phyloP scores from a whole-genome alignment of 2,888 invertebrate species.

The Chrysolina oricalcia region DNA sequence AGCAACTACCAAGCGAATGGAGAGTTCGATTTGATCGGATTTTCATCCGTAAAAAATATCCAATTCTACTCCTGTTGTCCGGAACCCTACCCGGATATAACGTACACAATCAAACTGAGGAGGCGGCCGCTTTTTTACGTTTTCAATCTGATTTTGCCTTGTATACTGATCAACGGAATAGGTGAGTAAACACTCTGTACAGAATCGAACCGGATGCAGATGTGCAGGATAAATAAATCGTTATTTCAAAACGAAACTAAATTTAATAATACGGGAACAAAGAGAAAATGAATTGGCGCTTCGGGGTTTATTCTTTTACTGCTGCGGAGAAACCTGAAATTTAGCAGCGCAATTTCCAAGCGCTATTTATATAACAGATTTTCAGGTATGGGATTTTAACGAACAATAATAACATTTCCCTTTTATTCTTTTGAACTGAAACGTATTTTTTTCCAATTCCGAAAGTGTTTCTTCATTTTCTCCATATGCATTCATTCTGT shows the following conservation, averaged over 20 bases:
- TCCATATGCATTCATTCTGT: too few relatives aligned
- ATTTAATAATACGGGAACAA: not conserved
- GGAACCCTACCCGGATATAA: conserved; percentile 89
- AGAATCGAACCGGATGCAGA: not conserved
- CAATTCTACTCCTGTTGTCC: conserved; percentile 87
- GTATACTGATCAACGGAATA: conserved; percentile 88
- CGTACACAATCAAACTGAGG: conserved; percentile 84
- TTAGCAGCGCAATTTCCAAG: too few relatives aligned
- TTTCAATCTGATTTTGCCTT: conserved; percentile 89
- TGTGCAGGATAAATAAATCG: not conserved
- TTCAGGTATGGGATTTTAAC: too few relatives aligned
- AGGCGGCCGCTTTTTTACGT: conserved; percentile 89
- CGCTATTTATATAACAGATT: too few relatives aligned
- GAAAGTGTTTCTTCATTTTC: too few relatives aligned
- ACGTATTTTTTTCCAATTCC: too few relatives aligned
- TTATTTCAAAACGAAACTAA: not conserved
- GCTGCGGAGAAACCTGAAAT: too few relatives aligned
- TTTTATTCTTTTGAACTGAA: too few relatives aligned
- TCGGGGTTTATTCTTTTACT: too few relatives aligned
- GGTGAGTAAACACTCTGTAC: conserved; percentile 73
- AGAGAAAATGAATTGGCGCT: not conserved
- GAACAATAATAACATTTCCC: too few relatives aligned
- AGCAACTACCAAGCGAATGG: conserved; percentile 94
- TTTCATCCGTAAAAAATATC: conserved; percentile 82
- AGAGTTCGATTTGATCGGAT: conserved; percentile 88